Base-by-base conservation (phyloP, 1,140 invertebrate species). In the Hydropsyche tenuis region DNA sequence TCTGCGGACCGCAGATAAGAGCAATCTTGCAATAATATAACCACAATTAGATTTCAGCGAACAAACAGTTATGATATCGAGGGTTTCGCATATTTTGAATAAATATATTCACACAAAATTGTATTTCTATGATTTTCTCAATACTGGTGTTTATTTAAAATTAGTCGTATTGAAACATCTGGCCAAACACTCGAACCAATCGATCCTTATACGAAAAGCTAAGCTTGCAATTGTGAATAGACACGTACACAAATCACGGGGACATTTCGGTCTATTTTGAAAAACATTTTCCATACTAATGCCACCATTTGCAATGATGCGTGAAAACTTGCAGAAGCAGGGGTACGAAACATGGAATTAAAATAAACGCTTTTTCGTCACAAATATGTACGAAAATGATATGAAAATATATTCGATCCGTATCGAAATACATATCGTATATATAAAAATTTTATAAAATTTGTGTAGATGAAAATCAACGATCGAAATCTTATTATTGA, bases 201-300 rank as follows among this genome's bases (percentile, higher is more conserved):
- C 16, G 22, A 48, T 48, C 45, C 46, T 51, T 48, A 22, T 53
- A 12, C 14, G 45, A 42, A 69, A 25, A 30, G 23, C 66, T 43
- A 12, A 48, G 37, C 45, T 30, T 23, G n/a, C 22, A 23, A 68
- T 69, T 69, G 51, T 70, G 65, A 68, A 68, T 68, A 70, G 45
- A 70, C 68, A 68, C 63, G 22, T 65, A 37, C 9, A 37, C 45
- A 56, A 56, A 9, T 56, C 18, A 56, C 48, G 20, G 48, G 25
- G 48, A 53, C 68, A 70, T 56, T 68, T 70, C 23, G 68, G 23
- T 70, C 22, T 56, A 70, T 53, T 70, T 70, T 70, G 22, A 46
- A 56, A 27, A 37, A 56, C 46, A 70, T 70, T 48, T 68, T 68
- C 65, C 65, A 60, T 56, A n/a, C 22, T 46, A 42, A 56, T 37